A percentile compares a stretch with the other conserved stretches of the same genome.
Conservation (phyloP, 2,888 invertebrate genomes). For the Lepetodrilus schrolli region DNA sequence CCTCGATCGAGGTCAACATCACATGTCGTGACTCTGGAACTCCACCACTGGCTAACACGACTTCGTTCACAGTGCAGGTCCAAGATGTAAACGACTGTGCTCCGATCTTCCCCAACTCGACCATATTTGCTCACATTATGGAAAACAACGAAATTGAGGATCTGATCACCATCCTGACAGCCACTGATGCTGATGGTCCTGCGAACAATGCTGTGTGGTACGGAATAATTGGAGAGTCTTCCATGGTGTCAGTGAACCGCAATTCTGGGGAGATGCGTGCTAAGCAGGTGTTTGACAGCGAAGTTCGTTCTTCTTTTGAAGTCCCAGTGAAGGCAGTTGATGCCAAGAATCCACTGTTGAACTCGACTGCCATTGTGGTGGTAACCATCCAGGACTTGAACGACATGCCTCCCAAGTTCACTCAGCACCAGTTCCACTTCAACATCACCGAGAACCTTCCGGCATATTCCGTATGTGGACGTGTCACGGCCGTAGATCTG, state of each 20-base stretch:
- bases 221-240: constrained; percentile 35
- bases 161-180: neutral
- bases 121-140: constrained; percentile 35
- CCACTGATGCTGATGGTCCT: constrained; percentile 14
- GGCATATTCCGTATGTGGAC: constrained; percentile 31
- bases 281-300: constrained; percentile 55
- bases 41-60: constrained; percentile 33
- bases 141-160: constrained; percentile 45
- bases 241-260: constrained; percentile 45
- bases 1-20: constrained; percentile 41
- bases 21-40: constrained; percentile 48
- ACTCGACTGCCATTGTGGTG: constrained; percentile 91
- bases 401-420: constrained; percentile 46
- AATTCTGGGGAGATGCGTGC: constrained; percentile 49
- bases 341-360: constrained; percentile 80
- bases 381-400: constrained; percentile 82
- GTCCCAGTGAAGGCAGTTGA: constrained; percentile 90
- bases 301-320: constrained; percentile 83
- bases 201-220: constrained; percentile 12
- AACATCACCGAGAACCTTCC: constrained; percentile 39
- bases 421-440: constrained; percentile 21
- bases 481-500: constrained; percentile 39
- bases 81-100: constrained; percentile 50
- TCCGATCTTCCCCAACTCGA: constrained; percentile 41
- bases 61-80: constrained; percentile 39